phyloP scores from a whole-genome alignment of 2,888 invertebrate species.

The Caenorhabditis plicata region DNA sequence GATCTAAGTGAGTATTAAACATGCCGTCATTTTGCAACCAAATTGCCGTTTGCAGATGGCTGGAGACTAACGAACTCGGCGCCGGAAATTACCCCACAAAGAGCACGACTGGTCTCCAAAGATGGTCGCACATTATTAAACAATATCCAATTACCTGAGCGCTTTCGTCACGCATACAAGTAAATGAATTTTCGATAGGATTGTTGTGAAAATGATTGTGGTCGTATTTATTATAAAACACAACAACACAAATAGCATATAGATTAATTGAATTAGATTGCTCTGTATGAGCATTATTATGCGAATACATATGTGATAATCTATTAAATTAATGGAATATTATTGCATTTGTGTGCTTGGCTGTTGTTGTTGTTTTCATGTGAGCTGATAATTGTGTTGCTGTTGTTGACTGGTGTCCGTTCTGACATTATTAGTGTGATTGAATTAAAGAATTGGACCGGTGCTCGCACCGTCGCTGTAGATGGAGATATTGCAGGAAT shows the following conservation, averaged over 20 bases:
- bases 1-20: conserved; percentile 48
- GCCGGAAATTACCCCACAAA: conserved; percentile 17
- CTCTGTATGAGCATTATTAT: neutral
- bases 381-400: no score
- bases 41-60: conserved; percentile 47
- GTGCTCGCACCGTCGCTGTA: conserved; percentile 32
- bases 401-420: conserved; percentile 6
- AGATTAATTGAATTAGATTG: neutral
- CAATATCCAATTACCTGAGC: conserved; percentile 51
- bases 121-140: conserved; percentile 55
- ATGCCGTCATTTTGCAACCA: no score
- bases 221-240: no score
- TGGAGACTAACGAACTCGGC: conserved; percentile 36
- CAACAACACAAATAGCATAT: no score
- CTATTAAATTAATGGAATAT: no score
- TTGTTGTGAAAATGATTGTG: no score
- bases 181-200: conserved; percentile 18
- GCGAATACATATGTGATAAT: no score
- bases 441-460: conserved; percentile 20
- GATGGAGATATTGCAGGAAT: conserved; percentile 54
- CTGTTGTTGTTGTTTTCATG: no score
- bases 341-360: no score
- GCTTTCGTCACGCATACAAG: conserved; percentile 42
- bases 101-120: conserved; percentile 56
- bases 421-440: no score